These are phyloP conservation scores for Drosophila novamexicana DNA, from an alignment of 1,140 invertebrate genomes.

Conservation along the genomic window DNA sequence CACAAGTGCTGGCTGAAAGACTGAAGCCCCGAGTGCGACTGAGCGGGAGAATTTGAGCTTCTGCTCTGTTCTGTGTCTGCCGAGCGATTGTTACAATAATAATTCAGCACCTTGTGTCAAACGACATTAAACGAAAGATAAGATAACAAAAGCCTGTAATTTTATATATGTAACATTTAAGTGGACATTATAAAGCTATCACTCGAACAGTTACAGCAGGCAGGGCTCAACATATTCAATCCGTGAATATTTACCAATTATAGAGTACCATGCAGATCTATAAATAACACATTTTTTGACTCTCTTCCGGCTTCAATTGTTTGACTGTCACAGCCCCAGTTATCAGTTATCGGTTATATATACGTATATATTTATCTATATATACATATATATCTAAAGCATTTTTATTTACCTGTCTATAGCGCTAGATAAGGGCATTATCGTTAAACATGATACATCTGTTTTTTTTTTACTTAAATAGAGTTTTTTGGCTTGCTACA, in stretches of 20 bases:
- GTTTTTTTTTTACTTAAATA: conserved; percentile 41
- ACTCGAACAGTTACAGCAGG: background rate
- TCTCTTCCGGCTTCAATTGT: background rate
- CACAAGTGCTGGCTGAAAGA: conserved; percentile 2
- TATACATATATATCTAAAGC: conserved; percentile 30
- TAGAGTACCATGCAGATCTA: background rate
- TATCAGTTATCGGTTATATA: conserved; percentile 15
- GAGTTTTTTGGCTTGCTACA: conserved; percentile 12
- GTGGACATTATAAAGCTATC: background rate
- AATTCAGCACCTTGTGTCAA: conserved; percentile 51
- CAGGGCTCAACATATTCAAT: background rate
- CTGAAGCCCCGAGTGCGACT: conserved; percentile 8
- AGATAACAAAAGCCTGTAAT: conserved; percentile 24
- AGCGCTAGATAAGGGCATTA: conserved; percentile 64
- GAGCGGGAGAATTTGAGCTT: conserved; percentile 18
- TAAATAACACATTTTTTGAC: conserved; percentile 17
- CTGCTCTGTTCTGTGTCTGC: background rate
- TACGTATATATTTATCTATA: conserved; percentile 15
- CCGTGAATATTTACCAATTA: background rate
- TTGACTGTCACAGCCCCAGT: conserved; percentile 16
- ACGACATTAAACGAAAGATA: conserved; percentile 57
- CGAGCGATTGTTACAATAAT: conserved; percentile 31
- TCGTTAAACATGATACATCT: conserved; percentile 72
- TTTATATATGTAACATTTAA: background rate
- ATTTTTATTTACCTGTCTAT: conserved; percentile 58